Conservation (phyloP, 2,797 vertebrate genomes). For the Rhinella marina region DNA sequence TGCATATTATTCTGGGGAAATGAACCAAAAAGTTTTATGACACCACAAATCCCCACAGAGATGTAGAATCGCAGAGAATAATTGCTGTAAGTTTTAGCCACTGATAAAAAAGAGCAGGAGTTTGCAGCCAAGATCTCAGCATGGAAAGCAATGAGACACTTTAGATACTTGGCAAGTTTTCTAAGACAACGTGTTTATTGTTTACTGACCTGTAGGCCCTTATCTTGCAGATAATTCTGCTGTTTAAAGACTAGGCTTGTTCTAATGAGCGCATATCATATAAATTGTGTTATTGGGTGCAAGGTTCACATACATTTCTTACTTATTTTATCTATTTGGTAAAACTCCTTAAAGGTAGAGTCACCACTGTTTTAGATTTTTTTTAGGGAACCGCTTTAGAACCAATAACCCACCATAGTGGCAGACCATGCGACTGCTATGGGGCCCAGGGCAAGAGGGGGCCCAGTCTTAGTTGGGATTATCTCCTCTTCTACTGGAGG, state of each 20-base stretch:
- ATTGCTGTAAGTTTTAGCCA: slow-evolving; percentile 89
- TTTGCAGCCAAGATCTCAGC: slow-evolving; percentile 60
- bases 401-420: not conserved
- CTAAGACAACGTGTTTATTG: slow-evolving; percentile 29
- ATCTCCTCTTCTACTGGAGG: too few species aligned
- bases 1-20: slow-evolving; percentile 83
- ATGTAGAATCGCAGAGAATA: slow-evolving; percentile 86
- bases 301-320: slow-evolving; percentile 39
- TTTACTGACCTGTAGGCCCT: slow-evolving; percentile 55
- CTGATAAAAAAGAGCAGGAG: slow-evolving; percentile 78
- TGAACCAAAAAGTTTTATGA: slow-evolving; percentile 79
- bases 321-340: slow-evolving; percentile 4
- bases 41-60: slow-evolving; percentile 82
- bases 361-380: not conserved
- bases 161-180: slow-evolving; percentile 54
- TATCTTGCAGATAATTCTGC: slow-evolving; percentile 26
- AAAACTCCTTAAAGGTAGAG: not conserved
- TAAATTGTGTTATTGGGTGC: slow-evolving; percentile 36
- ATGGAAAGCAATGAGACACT: slow-evolving; percentile 46
- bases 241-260: slow-evolving; percentile 48
- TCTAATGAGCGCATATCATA: slow-evolving; percentile 57
- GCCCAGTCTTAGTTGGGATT: too few species aligned
- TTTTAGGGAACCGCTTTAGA: not conserved
- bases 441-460: too few species aligned
- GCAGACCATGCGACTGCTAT: too few species aligned